Base-by-base conservation (phyloP, 2,888 invertebrate genomes). In the Ptilodon capucinus region DNA sequence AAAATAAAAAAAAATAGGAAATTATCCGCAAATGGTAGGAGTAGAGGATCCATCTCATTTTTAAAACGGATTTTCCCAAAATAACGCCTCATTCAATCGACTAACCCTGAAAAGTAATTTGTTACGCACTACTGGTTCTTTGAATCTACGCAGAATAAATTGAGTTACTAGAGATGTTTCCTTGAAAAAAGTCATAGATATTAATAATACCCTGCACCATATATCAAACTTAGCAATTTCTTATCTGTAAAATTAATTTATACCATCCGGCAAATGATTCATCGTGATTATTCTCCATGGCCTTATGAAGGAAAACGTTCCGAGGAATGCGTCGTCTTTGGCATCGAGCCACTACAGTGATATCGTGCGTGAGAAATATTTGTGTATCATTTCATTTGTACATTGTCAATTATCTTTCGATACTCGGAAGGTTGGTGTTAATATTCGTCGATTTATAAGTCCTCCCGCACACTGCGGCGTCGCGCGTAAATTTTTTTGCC, bases 251-350 rank as follows among this genome's bases (percentile, higher is more conserved):
- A 28, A 38, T 28, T 28, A 28, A 54, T 54, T 45, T 51, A 58
- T 54, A 32, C 40, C 46, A 44, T 42, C 54, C 34, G 46, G 45
- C 49, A 58, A 55, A 72, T 78, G 70, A 76, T 66, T 80, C 71
- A 74, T 53, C 50, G 48, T 57, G 60, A 71, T 68, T 43, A 59
- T 70, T 68, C 63, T 65, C 64, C 61, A 60, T 53, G 64, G 66
- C 71, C 72, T 73, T 75, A 77, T 71, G 59, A 61, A 74, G 72
- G 74, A 71, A 77, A 74, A 56, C 69, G 66, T 68, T 38, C 63
- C 57, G 66, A 71, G 71, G 76, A 80, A 83, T 82, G 76, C 68
- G 61, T 60, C 59, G 56, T 63, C 60, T 67, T 77, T 87, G 88
- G 87, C 87, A 61, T 42, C 43, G 46, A 44, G 80, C 86, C 86